Conservation (phyloP, 1,140 invertebrate genomes). For the Drosophila aff. region DNA sequence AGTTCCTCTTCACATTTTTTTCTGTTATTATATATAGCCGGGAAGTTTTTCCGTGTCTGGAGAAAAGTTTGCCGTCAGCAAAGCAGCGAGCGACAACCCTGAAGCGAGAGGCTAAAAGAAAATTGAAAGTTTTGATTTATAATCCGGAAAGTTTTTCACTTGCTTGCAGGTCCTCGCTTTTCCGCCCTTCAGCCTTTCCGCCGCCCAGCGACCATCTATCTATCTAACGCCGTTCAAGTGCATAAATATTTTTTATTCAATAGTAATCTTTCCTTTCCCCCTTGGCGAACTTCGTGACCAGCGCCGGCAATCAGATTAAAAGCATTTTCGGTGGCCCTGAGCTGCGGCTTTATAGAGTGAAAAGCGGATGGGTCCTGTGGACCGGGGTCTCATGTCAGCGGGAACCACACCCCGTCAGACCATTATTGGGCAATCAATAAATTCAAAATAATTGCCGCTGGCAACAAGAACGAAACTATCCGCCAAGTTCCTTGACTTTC, state of each 20-base stretch:
- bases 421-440: slow-evolving; percentile 77
- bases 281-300: slow-evolving; percentile 58
- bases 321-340: slow-evolving; percentile 62
- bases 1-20: background rate
- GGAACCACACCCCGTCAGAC: slow-evolving; percentile 28
- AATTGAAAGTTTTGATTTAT: slow-evolving; percentile 83
- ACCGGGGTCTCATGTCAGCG: slow-evolving; percentile 28
- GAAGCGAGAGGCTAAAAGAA: slow-evolving; percentile 56
- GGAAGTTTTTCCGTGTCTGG: slow-evolving; percentile 49
- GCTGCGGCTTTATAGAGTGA: slow-evolving; percentile 9
- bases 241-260: slow-evolving; percentile 78
- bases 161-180: slow-evolving; percentile 23
- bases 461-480: slow-evolving; percentile 62
- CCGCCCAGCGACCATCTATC: slow-evolving; percentile 50
- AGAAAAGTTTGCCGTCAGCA: slow-evolving; percentile 70
- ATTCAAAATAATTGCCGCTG: slow-evolving; percentile 80
- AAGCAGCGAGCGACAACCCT: slow-evolving; percentile 41
- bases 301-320: slow-evolving; percentile 78
- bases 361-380: slow-evolving; percentile 3
- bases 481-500: slow-evolving; percentile 56
- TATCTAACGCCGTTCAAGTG: slow-evolving; percentile 74
- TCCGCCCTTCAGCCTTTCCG: slow-evolving; percentile 5
- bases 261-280: slow-evolving; percentile 21
- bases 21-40: slow-evolving; percentile 5
- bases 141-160: slow-evolving; percentile 74